A percentile compares a stretch with the other conserved stretches of the same genome.
Conservation (phyloP, 2,888 invertebrate genomes). For the Pasiphila rectangulata region DNA sequence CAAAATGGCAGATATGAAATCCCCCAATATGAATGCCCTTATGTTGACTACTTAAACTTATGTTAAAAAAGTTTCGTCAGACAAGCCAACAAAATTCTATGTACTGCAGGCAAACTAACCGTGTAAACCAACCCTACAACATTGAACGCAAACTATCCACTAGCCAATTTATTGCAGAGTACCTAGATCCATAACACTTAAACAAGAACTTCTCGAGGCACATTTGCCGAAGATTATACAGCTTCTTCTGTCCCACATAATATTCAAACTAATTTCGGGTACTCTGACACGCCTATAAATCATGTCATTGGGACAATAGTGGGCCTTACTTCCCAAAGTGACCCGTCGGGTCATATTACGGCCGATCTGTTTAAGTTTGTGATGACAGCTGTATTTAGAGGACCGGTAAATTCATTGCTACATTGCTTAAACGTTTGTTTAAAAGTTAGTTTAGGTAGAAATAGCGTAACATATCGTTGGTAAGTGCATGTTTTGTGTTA, state of each 20-base stretch:
- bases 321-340: slow-evolving; percentile 23
- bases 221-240: slow-evolving; percentile 17
- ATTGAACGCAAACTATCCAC: too few relatives aligned
- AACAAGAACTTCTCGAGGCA: slow-evolving; percentile 11
- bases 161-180: too few relatives aligned
- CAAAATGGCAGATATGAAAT: too few relatives aligned
- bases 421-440: background rate
- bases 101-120: too few relatives aligned
- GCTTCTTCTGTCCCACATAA: slow-evolving; percentile 22
- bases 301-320: slow-evolving; percentile 31
- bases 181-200: slow-evolving; percentile 5
- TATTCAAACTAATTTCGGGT: slow-evolving; percentile 31
- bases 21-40: too few relatives aligned
- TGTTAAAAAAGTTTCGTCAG: too few relatives aligned
- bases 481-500: too few relatives aligned
- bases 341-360: slow-evolving; percentile 30
- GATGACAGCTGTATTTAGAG: slow-evolving; percentile 37
- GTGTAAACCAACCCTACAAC: too few relatives aligned
- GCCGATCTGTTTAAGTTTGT: slow-evolving; percentile 31
- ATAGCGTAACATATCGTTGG: too few relatives aligned
- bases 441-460: too few relatives aligned
- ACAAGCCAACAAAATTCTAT: too few relatives aligned
- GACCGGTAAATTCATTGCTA: slow-evolving; percentile 30
- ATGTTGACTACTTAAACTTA: too few relatives aligned
- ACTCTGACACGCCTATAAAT: slow-evolving; percentile 30